Percentiles rank a stretch among this genome's conserved stretches.
phyloP scores from a whole-genome alignment of 2,797 vertebrate species.

The Erpetoichthys calabaricus region DNA sequence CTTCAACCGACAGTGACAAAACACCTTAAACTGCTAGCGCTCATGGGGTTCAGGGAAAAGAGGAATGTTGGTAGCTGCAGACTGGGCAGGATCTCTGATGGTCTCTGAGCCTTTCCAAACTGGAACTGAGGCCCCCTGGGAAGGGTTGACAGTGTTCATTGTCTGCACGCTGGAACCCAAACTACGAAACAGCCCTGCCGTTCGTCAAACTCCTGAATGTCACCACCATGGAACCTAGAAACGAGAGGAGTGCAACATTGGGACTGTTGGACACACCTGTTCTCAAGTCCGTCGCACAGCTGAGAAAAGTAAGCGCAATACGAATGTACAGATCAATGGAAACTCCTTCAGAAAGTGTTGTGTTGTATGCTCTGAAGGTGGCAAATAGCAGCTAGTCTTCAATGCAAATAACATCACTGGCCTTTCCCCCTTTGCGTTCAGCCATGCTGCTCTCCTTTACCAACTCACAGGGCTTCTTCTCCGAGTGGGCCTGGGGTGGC shows the following conservation, averaged over 20 bases:
- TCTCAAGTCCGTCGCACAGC: too few species aligned
- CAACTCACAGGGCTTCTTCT: constrained; percentile 52
- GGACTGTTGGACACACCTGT: constrained; percentile 17
- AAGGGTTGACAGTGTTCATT: neutral
- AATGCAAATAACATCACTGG: constrained; percentile 49
- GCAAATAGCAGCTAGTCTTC: constrained; percentile 44
- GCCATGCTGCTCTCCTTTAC: constrained; percentile 50
- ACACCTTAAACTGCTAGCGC: too few species aligned
- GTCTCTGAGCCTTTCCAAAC: too few species aligned
- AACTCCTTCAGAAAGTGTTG: constrained; percentile 18
- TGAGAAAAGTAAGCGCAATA: neutral
- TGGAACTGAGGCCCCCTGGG: too few species aligned
- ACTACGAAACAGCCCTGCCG: too few species aligned
- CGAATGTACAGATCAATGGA: neutral
- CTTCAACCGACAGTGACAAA: too few species aligned
- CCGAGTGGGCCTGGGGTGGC: constrained; percentile 45
- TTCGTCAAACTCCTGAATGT: too few species aligned
- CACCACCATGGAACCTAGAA: constrained; percentile 10
- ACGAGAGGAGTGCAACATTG: constrained; percentile 23
- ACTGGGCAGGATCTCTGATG: too few species aligned
- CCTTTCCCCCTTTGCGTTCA: constrained; percentile 54
- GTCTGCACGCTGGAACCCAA: neutral
- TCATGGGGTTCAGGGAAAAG: too few species aligned
- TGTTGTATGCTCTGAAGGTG: constrained; percentile 10
- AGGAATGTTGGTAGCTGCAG: too few species aligned